phyloP scores from a whole-genome alignment of 2,113 vertebrate genomes.

The Anser cygnoides region DNA sequence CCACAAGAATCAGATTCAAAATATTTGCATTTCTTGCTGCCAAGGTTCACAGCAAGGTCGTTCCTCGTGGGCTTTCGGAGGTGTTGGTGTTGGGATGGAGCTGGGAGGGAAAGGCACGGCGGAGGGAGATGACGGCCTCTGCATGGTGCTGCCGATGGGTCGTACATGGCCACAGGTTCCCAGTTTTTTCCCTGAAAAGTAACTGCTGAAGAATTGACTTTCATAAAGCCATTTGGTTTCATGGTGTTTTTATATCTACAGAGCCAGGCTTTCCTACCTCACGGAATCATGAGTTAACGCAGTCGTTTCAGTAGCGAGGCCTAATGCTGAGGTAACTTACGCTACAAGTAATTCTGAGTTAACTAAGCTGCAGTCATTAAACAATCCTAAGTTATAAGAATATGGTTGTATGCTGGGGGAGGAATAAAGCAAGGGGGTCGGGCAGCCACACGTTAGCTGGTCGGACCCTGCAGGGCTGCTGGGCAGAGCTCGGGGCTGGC shows the following conservation, averaged over 20 bases:
- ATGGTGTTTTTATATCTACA: background rate
- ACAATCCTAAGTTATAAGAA: background rate
- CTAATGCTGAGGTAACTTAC: background rate
- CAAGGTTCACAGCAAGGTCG: background rate
- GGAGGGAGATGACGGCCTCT: background rate
- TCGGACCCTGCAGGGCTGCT: background rate
- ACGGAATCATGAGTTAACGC: background rate
- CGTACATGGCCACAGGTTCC: background rate
- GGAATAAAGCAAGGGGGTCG: background rate
- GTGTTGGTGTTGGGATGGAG: background rate
- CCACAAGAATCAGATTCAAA: background rate
- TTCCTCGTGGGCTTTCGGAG: background rate
- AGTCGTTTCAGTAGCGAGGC: background rate
- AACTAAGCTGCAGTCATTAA: background rate
- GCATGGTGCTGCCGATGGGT: background rate
- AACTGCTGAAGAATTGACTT: background rate
- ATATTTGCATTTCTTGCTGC: background rate
- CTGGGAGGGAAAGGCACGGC: background rate
- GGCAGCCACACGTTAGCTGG: background rate
- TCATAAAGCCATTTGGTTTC: background rate
- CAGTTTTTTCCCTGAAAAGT: background rate
- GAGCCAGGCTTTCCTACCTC: background rate
- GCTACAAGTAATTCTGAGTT: background rate
- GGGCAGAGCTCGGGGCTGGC: background rate
- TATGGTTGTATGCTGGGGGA: background rate